These are phyloP conservation scores for Biston stratarius DNA, from an alignment of 2,888 invertebrate genomes.

Conservation along the genomic window DNA sequence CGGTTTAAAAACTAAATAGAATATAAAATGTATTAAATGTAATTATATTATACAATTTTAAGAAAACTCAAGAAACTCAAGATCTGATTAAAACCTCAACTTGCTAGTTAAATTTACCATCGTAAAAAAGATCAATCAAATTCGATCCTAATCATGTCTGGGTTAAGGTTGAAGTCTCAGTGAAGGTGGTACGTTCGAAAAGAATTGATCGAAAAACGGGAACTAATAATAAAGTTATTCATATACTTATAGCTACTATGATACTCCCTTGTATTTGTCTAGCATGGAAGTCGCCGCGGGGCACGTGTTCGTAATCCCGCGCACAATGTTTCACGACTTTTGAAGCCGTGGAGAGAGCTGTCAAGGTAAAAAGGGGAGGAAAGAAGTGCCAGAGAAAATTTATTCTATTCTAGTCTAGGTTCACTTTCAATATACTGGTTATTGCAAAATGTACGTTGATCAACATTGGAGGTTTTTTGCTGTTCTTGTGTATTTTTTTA, in stretches of 20 bases:
- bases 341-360: constrained; percentile 46
- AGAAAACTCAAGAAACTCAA: too few relatives aligned
- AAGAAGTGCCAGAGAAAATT: constrained; percentile 10
- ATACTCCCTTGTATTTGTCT: constrained; percentile 23
- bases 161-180: too few relatives aligned
- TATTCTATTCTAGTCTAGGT: constrained; percentile 8
- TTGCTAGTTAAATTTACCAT: too few relatives aligned
- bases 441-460: not conserved
- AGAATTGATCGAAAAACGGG: not conserved
- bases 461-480: not conserved
- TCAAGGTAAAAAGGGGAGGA: constrained; percentile 31
- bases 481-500: not conserved
- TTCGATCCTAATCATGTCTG: too few relatives aligned
- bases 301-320: constrained; percentile 57
- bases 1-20: too few relatives aligned
- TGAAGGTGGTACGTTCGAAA: not conserved
- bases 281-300: constrained; percentile 50
- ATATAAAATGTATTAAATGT: too few relatives aligned
- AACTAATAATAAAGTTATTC: not conserved
- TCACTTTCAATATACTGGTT: not conserved
- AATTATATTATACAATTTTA: too few relatives aligned
- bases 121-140: too few relatives aligned
- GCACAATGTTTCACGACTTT: constrained; percentile 53
- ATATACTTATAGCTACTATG: constrained; percentile 13
- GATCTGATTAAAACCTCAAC: too few relatives aligned